Evolutionary conservation across 2,888 invertebrate genomes (phyloP).

Genomic region (Adineta ricciae): DNA sequence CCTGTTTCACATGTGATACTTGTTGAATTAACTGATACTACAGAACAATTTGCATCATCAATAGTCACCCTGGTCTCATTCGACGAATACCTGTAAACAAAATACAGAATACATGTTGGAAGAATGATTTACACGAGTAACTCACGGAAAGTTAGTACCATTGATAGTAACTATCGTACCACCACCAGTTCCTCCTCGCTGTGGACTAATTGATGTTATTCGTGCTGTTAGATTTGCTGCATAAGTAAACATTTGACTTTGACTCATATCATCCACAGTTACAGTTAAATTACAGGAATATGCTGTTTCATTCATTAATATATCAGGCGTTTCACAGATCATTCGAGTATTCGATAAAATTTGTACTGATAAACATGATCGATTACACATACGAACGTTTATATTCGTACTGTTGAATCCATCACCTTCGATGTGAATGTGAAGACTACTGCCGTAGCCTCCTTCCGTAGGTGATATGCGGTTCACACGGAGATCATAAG

Average conservation of each 20-base stretch:
- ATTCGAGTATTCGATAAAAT: not conserved
- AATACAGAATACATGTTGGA: too few species aligned
- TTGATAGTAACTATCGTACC: constrained; percentile 25
- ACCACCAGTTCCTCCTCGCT: constrained; percentile 32
- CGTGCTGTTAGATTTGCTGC: not conserved
- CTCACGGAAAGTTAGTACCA: constrained; percentile 28
- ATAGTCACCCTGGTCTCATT: not conserved
- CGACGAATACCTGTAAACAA: not conserved
- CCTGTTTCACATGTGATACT: constrained; percentile 15
- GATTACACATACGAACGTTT: not conserved
- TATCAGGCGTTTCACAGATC: not conserved
- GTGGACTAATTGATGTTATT: not conserved
- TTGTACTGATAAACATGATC: not conserved
- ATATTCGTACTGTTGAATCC: constrained; percentile 2
- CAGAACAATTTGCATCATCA: not conserved
- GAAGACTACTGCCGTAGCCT: not conserved
- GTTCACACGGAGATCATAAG: not conserved
- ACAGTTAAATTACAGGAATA: not conserved
- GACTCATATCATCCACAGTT: not conserved
- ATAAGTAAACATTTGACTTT: not conserved
- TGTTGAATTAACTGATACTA: not conserved
- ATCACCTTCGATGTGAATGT: not conserved
- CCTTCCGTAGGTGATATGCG: not conserved
- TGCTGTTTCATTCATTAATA: accelerated
- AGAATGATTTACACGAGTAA: not conserved